Evolutionary conservation across 2,888 invertebrate species (phyloP), one percentile per base, ranked within the genome.

Genomic region (Auanema freiburgensis): DNA sequence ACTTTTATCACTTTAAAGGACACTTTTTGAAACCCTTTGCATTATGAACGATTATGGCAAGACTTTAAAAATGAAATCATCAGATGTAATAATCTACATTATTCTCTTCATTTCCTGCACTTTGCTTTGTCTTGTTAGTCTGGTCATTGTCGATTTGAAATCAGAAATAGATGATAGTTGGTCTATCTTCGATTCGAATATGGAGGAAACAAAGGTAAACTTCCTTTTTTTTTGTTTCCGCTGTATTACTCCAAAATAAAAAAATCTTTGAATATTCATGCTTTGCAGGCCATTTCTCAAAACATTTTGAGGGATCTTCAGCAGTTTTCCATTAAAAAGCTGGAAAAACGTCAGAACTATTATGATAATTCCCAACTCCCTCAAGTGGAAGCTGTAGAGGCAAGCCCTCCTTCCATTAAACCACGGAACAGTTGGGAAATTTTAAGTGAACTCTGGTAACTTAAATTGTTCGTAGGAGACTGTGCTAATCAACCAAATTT

Each of bases 341-440:
- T 63, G 3, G 18, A 53, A 2, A 63, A 60, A 23, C 41, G 69
- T 16, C 69, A 69, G 51, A 64, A 59, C 14, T 72, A 72, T 54
- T 69, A 69, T 57, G 68, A 71, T 10, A 65, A 69, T 50, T 61
- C 66, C 1, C 40, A 55, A 5, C 67, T 63, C 21, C 66, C 69
- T 1, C 65, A 69, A 0, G 63, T 69, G 2, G 69, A 69, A 44
- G 66, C 44, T 23, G 40, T 60, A 23, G 43, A 53, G n/a, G 54
- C 69, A 14, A 62, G 63, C 11, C 65, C 72, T 0, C 72, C 72
- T 1, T 65, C 72, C 2, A 67, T 72, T 51, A 62, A 64, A n/a
- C 72, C 72, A 2, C 65, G 67, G 24, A 69, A 69, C 67, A 72
- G 72, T 72, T 46, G 8, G 33, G 33, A 33, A 8, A 5, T 8